Percentiles rank a stretch among this genome's conserved stretches.
These are phyloP conservation scores for Ia io DNA, from an alignment of 2,113 vertebrate genomes.

Conservation along the genomic window DNA sequence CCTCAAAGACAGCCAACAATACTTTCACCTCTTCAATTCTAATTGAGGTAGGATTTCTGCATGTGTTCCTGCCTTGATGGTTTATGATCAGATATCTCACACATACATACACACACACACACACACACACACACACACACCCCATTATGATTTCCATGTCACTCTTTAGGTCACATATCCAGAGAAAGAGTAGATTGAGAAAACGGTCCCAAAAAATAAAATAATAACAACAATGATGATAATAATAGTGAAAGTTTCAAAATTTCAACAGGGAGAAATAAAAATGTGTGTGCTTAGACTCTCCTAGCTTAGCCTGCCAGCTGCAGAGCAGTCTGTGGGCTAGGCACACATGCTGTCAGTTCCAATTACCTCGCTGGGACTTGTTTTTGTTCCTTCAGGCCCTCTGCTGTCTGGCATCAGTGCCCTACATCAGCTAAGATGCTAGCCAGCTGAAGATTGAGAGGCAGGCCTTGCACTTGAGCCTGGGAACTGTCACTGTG, in stretches of 20 bases:
- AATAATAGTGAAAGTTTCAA: background rate
- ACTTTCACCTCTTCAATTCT: background rate
- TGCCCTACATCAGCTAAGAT: slow-evolving; percentile 53
- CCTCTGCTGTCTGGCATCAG: slow-evolving; percentile 64
- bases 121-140: background rate
- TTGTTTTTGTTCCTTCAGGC: slow-evolving; percentile 62
- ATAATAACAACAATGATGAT: background rate
- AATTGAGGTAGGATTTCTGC: background rate
- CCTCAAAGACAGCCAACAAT: background rate
- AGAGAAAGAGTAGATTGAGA: slow-evolving; percentile 24
- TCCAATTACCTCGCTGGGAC: slow-evolving; percentile 64
- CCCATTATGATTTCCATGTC: background rate
- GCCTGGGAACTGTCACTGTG: slow-evolving; percentile 70
- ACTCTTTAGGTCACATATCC: background rate
- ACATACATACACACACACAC: background rate
- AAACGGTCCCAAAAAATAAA: slow-evolving; percentile 17
- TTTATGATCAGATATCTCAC: background rate
- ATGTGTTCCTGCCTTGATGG: background rate
- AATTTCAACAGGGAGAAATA: slow-evolving; percentile 17
- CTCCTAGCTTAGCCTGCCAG: slow-evolving; percentile 45
- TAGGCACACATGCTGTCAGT: slow-evolving; percentile 71
- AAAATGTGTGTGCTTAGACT: slow-evolving; percentile 44
- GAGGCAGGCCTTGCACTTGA: slow-evolving; percentile 62
- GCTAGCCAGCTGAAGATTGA: slow-evolving; percentile 56
- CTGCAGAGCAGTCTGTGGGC: slow-evolving; percentile 58